Base-by-base conservation (phyloP, 2,888 invertebrate species). In the Luperina nickerlii region DNA sequence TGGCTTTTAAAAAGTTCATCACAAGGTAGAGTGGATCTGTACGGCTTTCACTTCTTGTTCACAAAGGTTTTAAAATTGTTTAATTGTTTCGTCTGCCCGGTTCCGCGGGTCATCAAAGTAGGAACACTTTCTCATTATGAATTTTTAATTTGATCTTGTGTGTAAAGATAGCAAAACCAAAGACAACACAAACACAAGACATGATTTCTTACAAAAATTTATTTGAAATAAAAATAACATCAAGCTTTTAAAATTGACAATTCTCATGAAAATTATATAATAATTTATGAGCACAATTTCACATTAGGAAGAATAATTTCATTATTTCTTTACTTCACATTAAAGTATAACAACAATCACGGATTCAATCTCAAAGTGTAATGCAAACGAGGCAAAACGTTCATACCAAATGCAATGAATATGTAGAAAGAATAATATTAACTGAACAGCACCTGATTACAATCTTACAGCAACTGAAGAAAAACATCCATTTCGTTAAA, bases 161-260 rank as follows among this genome's bases (percentile, higher is more conserved):
- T n/a, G 48, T 9, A 18, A 48, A 20, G 38, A 51, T 8, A n/a
- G 18, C 3, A 81, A 82, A 77, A 87, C 66, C 74, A 87, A 90
- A 81, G 38, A 82, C 45, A 45, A 45, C 45, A 45, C 11, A 45
- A 45, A 45, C 11, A 45, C 45, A 11, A 87, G 84, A 85, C 20
- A 54, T 54, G 57, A 85, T 82, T 95, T 93, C 91, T 95, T 95
- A 95, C 92, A 96, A 96, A 96, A 95, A 95, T 85, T 96, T 96
- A 96, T 96, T 91, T 90, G 94, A 95, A 96, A 95, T 96, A 95
- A 96, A 96, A 96, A 94, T 96, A 96, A 96, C 96, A 96, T 96
- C 94, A 96, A 96, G 96, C 96, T 93, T 95, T 95, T 93, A 94
- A 96, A 96, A 96, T 96, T 96, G 96, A 96, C 96, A 95, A 93